Evolutionary conservation across 1,140 invertebrate species (phyloP), one percentile per base, ranked within the genome.

Genomic region (Macrobrachium nipponense): DNA sequence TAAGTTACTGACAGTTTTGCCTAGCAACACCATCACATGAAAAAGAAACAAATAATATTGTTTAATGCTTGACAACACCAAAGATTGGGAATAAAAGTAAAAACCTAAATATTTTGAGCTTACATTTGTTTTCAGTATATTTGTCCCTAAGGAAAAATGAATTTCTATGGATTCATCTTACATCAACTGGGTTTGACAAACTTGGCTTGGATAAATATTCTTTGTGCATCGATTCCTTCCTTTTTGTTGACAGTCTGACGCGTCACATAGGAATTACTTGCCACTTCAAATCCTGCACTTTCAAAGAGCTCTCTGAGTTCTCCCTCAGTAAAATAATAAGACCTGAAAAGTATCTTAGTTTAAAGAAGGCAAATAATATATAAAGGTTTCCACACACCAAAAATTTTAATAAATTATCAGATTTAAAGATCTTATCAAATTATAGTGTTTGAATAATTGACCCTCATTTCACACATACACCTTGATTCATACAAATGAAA

Each of bases 181-280:
- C 44, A 43, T 58, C 7, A 77, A 14, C 27, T 18, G 5, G 77
- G 84, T n/a, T 80, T 86, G 2, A 88, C 36, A 62, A 97, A 97
- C 93, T 97, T 98, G 20, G 94, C 96, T 92, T 99, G 98, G 12
- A 99, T 93, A 93, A 98, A 99, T 89, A 97, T 95, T 82, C 98
- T 93, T 0, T 95, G 95, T 0, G 97, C 96, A 94, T 97, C 94
- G 72, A 99, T 93, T 36, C 95, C 95, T 92, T 98, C 97, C 90
- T 98, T 99, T 59, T 95, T 92, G 91, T 99, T 99, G 0, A 98
- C 92, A 0, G 97, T 99, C 86, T 97, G 93, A 72, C 97, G 93
- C 89, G 97, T 93, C 14, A 99, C 92, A 91, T 98, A 99, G 1
- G 92, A 92, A 90, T 95, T 96, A 58, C 90, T 90, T 0, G 94